Conservation (phyloP, 2,797 vertebrate genomes). For the Tympanoctomys barrerae region DNA sequence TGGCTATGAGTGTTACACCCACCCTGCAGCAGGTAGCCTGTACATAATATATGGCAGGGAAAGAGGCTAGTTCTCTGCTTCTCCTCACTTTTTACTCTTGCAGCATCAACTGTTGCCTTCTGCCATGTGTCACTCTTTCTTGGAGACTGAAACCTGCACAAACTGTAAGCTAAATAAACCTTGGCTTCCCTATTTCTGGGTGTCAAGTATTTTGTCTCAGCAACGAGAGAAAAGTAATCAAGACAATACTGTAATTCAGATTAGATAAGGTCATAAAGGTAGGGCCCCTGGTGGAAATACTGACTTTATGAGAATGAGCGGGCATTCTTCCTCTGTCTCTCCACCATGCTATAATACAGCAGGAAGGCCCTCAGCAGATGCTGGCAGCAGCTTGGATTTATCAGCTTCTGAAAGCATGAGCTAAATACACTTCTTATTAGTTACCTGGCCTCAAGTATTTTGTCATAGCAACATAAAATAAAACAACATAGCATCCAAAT, state of each 20-base stretch:
- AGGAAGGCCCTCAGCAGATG: neutral
- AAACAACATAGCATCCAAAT: neutral
- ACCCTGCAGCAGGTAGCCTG: too few relatives aligned
- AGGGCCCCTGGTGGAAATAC: neutral
- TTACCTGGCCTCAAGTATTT: neutral
- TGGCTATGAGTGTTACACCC: too few relatives aligned
- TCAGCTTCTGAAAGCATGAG: neutral
- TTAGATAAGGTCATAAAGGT: neutral
- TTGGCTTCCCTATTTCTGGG: too few relatives aligned
- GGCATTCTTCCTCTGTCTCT: neutral
- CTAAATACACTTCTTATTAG: neutral
- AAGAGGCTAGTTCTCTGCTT: too few relatives aligned
- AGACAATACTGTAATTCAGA: neutral
- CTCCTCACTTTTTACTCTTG: too few relatives aligned
- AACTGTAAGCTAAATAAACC: too few relatives aligned
- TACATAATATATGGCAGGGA: too few relatives aligned
- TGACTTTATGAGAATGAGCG: neutral
- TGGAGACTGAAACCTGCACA: too few relatives aligned
- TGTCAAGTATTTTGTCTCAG: too few relatives aligned
- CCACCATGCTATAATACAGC: neutral
- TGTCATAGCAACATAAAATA: neutral
- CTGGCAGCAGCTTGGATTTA: neutral
- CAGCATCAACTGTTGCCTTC: too few relatives aligned
- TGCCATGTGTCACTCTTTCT: too few relatives aligned
- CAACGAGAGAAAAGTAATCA: too few relatives aligned